These are phyloP conservation scores for Megaptera novaeangliae DNA, from an alignment of 2,113 vertebrate genomes.

Conservation along the genomic window DNA sequence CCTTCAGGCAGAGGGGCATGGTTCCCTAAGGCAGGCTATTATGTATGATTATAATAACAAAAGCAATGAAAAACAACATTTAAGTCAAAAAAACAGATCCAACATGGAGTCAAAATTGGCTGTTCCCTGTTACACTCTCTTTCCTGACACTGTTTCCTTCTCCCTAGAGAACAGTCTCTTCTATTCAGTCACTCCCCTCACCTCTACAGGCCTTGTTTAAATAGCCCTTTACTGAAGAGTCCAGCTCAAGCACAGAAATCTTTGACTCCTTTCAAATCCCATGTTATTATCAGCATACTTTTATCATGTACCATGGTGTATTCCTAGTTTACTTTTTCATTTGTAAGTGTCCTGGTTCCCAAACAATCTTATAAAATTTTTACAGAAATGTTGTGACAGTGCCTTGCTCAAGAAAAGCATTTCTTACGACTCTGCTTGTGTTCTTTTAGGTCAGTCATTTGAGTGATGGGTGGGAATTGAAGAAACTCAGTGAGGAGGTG, in stretches of 20 bases:
- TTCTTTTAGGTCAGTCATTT: background rate
- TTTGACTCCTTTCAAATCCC: background rate
- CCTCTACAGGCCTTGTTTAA: background rate
- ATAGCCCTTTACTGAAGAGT: background rate
- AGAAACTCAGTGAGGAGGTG: background rate
- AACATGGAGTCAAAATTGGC: no score
- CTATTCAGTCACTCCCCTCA: background rate
- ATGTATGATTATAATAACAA: no score
- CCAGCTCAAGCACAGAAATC: background rate
- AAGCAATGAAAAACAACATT: no score
- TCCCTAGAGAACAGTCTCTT: background rate
- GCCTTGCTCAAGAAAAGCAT: background rate
- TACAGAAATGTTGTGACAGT: background rate
- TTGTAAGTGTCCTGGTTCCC: background rate
- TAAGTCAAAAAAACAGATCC: no score
- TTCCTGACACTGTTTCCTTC: background rate
- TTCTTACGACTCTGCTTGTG: background rate
- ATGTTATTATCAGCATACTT: background rate
- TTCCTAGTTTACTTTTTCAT: background rate
- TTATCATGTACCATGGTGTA: background rate
- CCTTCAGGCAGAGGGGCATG: no score
- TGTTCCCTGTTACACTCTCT: background rate
- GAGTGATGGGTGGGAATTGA: background rate
- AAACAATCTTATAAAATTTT: background rate
- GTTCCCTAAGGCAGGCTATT: no score